phyloP scores from a whole-genome alignment of 92 coral and sea anemone species.

The Porites evermanni region DNA sequence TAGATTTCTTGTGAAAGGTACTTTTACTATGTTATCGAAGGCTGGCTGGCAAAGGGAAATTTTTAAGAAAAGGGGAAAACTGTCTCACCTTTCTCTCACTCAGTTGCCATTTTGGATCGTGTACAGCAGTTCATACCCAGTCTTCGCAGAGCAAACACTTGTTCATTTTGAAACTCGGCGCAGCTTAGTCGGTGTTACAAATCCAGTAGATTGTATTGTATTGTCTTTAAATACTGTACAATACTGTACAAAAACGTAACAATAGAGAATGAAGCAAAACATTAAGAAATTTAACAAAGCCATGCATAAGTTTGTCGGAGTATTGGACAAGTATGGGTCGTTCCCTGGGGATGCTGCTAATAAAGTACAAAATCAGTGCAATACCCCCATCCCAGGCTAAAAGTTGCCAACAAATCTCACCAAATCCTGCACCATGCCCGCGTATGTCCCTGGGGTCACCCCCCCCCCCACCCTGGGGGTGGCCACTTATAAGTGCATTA shows the following conservation, averaged over 20 bases:
- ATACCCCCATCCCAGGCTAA: neutral
- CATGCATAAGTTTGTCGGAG: no score
- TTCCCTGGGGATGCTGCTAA: no score
- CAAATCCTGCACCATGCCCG: neutral
- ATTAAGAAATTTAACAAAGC: no score
- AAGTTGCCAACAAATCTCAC: neutral
- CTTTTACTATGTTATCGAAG: neutral
- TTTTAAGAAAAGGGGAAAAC: neutral
- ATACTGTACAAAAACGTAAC: no score
- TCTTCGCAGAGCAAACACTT: neutral
- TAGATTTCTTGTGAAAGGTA: neutral
- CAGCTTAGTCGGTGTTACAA: neutral
- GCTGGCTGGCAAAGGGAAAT: neutral
- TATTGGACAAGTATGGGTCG: no score
- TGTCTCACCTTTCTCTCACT: neutral
- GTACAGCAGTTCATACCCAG: neutral
- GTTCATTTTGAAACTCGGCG: neutral
- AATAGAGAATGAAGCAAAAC: no score
- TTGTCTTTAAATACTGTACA: no score
- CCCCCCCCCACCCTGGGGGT: no score
- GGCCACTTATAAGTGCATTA: no score
- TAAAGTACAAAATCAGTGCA: neutral
- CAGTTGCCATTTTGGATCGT: neutral
- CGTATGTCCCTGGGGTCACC: no score
- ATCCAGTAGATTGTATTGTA: neutral